Conservation (phyloP, 2,888 invertebrate species). For the Brachynemurus nebulosus region DNA sequence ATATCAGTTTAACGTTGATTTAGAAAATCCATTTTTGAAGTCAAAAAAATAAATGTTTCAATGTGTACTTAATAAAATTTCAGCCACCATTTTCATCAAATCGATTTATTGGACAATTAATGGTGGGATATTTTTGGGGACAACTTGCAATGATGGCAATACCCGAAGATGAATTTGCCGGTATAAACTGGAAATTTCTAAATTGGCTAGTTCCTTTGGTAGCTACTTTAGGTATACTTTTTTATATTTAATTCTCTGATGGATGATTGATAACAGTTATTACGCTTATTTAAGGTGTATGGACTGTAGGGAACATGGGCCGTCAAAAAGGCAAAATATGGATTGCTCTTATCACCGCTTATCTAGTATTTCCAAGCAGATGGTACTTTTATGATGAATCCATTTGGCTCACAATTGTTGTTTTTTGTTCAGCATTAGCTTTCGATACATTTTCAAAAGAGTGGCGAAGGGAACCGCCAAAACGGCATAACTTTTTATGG, state of each 20-base stretch:
- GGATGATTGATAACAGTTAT: background rate
- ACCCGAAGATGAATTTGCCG: slow-evolving; percentile 57
- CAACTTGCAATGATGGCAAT: slow-evolving; percentile 61
- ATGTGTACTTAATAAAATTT: too few species aligned
- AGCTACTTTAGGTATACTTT: slow-evolving; percentile 50
- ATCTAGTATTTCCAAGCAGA: slow-evolving; percentile 48
- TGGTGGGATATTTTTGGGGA: slow-evolving; percentile 70
- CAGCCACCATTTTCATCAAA: slow-evolving; percentile 73
- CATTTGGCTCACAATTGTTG: slow-evolving; percentile 52
- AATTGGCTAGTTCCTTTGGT: slow-evolving; percentile 58
- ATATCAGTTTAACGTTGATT: too few species aligned
- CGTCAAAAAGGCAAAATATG: slow-evolving; percentile 60
- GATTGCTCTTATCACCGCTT: slow-evolving; percentile 54
- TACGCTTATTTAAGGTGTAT: slow-evolving; percentile 53
- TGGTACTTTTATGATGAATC: slow-evolving; percentile 62
- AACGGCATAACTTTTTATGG: slow-evolving; percentile 28
- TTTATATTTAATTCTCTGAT: background rate
- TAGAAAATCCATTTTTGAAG: too few species aligned
- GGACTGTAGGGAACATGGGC: slow-evolving; percentile 84
- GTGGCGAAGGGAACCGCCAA: slow-evolving; percentile 56
- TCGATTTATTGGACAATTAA: slow-evolving; percentile 61
- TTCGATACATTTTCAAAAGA: slow-evolving; percentile 67
- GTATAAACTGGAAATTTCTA: slow-evolving; percentile 56
- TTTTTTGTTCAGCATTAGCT: slow-evolving; percentile 46
- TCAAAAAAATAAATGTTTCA: too few species aligned